Base-by-base conservation (phyloP, 1,140 invertebrate species). In the Anagrus nilaparvatae region DNA sequence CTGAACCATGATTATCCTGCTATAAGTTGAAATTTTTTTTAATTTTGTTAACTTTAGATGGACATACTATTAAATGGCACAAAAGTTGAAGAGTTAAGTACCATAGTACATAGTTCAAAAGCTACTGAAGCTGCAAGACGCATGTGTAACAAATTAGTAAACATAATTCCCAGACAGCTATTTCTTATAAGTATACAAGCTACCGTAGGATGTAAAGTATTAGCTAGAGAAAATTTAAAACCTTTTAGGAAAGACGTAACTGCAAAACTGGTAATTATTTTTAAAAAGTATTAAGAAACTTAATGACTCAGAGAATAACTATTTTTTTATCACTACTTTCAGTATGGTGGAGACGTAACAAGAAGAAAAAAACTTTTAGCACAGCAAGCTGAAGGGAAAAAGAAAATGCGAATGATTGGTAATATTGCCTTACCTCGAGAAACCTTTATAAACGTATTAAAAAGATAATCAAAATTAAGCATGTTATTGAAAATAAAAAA, bases 261-360 rank as follows among this genome's bases (percentile, higher is more conserved):
- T 12, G 84, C 85, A 40, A 96, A 95, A 78, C 71, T 89, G 65
- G 89, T 94, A 76, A 77, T 76, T 70, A 29, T 28, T 23, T 44
- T 29, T 24, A 6, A 27, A 27, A 27, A n/a, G n/a, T n/a, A n/a
- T n/a, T 27, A 27, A 27, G 6, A 27, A 10, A 1, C 1, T 9
- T 30, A 20, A 13, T 19, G 3, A 4, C 14, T 20, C 20, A 13
- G 0, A 14, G 20, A 39, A n/a, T 43, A 46, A 32, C 33, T 20
- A 28, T 44, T 32, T 36, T 38, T 10, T 31, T 2, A 30, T 18
- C 19, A 36, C 43, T 51, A 44, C 52, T 39, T 77, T 42, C 59
- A 93, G 84, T 95, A 94, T 63, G 92, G 92, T 14, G 91, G 91
- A 33, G 95, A 96, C 70, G 74, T 92, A 4, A 88, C 87, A 1